phyloP scores from a whole-genome alignment of 2,888 invertebrate species.

The Eristalis arbustorum region DNA sequence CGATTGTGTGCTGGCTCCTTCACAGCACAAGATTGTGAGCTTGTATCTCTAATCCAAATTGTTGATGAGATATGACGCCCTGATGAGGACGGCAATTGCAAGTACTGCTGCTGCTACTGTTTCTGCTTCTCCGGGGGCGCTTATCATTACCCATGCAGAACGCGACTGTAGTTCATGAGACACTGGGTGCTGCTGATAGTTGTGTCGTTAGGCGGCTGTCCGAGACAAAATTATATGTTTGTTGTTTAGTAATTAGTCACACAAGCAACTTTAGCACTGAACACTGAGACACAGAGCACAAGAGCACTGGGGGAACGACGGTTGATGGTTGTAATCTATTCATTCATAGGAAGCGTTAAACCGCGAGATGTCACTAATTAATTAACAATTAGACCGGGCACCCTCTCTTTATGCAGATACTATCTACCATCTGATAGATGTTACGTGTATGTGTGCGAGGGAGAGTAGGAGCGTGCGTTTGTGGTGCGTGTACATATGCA shows the following conservation, averaged over 20 bases:
- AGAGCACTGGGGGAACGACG: background rate
- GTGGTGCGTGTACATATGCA: conserved; percentile 64
- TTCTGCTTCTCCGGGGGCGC: conserved; percentile 57
- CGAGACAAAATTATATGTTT: conserved; percentile 34
- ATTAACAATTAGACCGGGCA: conserved; percentile 55
- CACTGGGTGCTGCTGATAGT: background rate
- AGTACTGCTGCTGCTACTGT: conserved; percentile 30
- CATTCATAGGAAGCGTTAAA: conserved; percentile 53
- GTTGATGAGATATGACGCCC: conserved; percentile 53
- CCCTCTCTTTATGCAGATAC: background rate
- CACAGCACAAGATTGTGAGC: conserved; percentile 1
- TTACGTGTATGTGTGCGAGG: background rate
- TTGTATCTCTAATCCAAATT: conserved; percentile 66
- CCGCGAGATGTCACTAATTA: conserved; percentile 65
- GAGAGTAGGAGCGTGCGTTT: conserved; percentile 21
- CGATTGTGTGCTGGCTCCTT: conserved; percentile 6
- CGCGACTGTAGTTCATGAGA: conserved; percentile 57
- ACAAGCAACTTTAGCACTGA: conserved; percentile 43
- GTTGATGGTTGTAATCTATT: background rate
- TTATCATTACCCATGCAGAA: conserved; percentile 69
- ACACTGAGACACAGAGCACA: background rate
- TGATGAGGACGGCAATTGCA: conserved; percentile 51
- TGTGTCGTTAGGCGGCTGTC: conserved; percentile 1
- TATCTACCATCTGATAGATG: background rate
- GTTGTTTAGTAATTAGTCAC: conserved; percentile 61